Conservation (phyloP, 1,140 invertebrate genomes). For the Goniozus legneri region DNA sequence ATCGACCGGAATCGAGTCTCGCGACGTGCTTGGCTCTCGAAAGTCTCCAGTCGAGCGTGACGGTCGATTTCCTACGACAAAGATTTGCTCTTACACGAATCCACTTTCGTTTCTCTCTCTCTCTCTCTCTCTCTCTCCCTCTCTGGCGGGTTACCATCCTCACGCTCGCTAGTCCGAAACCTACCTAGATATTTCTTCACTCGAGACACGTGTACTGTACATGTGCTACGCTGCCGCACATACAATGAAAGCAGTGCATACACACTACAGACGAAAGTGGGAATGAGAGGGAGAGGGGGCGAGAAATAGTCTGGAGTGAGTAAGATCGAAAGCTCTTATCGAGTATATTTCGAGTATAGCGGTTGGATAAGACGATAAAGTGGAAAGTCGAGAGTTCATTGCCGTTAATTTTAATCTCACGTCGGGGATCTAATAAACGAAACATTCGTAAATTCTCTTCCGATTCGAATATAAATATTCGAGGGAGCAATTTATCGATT, state of each 20-base stretch:
- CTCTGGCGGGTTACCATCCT: background rate
- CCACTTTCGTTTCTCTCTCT: constrained; percentile 1
- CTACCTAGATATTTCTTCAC: constrained; percentile 7
- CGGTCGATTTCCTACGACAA: constrained; percentile 39
- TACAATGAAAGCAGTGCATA: background rate
- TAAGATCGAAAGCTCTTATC: too few species aligned
- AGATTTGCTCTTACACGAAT: constrained; percentile 36
- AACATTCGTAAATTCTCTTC: too few species aligned
- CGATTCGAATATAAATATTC: too few species aligned
- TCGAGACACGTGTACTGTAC: constrained; percentile 18
- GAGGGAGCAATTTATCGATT: too few species aligned
- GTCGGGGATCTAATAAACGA: too few species aligned
- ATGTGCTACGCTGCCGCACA: background rate
- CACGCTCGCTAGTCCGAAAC: background rate
- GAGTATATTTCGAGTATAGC: too few species aligned
- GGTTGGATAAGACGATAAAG: too few species aligned
- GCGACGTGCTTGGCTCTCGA: constrained; percentile 24
- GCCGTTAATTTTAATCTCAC: too few species aligned
- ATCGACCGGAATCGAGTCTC: constrained; percentile 27
- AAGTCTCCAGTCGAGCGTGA: constrained; percentile 31
- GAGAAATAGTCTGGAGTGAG: too few species aligned
- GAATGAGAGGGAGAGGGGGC: too few species aligned
- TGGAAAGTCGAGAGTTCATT: too few species aligned
- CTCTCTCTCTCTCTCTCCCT: background rate
- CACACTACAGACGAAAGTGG: too few species aligned